phyloP scores from a whole-genome alignment of 2,888 invertebrate genomes.

The Frankliniella fusca region DNA sequence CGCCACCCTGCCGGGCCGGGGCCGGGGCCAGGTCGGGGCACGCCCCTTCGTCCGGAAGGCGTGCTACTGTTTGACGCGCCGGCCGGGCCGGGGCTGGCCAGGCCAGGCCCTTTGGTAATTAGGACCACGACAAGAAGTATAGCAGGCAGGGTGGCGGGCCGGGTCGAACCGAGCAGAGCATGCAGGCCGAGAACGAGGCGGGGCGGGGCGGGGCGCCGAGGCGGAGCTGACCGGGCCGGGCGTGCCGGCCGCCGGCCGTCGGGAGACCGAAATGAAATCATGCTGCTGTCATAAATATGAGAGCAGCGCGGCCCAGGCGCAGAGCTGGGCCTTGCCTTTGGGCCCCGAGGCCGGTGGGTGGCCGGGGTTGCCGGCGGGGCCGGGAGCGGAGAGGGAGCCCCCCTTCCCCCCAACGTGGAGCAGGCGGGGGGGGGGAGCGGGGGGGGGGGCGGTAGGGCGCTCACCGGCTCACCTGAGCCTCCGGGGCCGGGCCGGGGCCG shows the following conservation, averaged over 20 bases:
- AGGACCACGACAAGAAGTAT: not conserved
- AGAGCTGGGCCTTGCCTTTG: not conserved
- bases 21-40: not conserved
- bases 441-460: not conserved
- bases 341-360: not conserved
- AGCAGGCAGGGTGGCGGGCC: too few relatives aligned
- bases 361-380: not conserved
- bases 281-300: slow-evolving; percentile 2
- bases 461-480: not conserved
- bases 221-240: too few relatives aligned
- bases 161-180: too few relatives aligned
- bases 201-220: too few relatives aligned
- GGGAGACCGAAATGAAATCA: not conserved
- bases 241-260: too few relatives aligned
- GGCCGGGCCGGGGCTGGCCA: too few relatives aligned
- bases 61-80: slow-evolving; percentile 10
- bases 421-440: not conserved
- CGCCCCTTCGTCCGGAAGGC: not conserved
- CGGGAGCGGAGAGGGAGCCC: not conserved
- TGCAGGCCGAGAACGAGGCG: too few relatives aligned
- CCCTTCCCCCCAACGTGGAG: too few relatives aligned
- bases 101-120: not conserved
- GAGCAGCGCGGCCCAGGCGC: not conserved
- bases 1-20: too few relatives aligned
- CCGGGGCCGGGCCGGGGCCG: not conserved